Conservation (phyloP, 2,113 vertebrate species). For the Ammodytes marinus region DNA sequence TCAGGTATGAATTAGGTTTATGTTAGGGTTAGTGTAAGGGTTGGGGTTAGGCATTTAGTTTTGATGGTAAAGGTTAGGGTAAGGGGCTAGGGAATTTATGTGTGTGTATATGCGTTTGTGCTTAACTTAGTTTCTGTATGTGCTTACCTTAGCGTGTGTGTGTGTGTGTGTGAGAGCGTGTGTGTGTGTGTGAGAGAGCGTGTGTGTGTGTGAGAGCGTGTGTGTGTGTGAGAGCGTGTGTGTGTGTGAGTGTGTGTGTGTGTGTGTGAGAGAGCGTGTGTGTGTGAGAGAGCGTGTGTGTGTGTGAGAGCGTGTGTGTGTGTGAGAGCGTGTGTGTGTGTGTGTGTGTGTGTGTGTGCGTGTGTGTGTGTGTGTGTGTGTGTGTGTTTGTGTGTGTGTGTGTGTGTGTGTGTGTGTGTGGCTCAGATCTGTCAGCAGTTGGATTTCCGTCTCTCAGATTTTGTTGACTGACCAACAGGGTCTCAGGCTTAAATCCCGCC, state of each 20-base stretch:
- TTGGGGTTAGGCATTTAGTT: too few relatives aligned
- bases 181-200: not conserved
- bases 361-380: slow-evolving; percentile 37
- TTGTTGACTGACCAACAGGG: slow-evolving; percentile 76
- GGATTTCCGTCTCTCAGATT: slow-evolving; percentile 88
- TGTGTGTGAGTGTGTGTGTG: slow-evolving; percentile 29
- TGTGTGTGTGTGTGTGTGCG: slow-evolving; percentile 8
- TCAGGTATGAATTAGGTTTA: too few relatives aligned
- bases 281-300: slow-evolving; percentile 12
- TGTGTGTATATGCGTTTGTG: too few relatives aligned
- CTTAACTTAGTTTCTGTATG: too few relatives aligned
- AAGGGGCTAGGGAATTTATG: too few relatives aligned
- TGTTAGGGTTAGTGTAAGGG: too few relatives aligned
- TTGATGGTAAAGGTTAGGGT: too few relatives aligned
- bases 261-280: slow-evolving; percentile 15
- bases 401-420: slow-evolving; percentile 39
- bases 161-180: slow-evolving; percentile 6
- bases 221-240: slow-evolving; percentile 15
- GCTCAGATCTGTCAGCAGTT: slow-evolving; percentile 89
- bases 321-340: not conserved
- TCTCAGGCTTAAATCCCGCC: slow-evolving; percentile 70
- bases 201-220: not conserved
- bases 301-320: slow-evolving; percentile 20
- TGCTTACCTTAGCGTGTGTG: too few relatives aligned
- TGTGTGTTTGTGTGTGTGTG: slow-evolving; percentile 13